Evolutionary conservation across 2,888 invertebrate genomes (phyloP).

Genomic region (Neoscelio sp.): DNA sequence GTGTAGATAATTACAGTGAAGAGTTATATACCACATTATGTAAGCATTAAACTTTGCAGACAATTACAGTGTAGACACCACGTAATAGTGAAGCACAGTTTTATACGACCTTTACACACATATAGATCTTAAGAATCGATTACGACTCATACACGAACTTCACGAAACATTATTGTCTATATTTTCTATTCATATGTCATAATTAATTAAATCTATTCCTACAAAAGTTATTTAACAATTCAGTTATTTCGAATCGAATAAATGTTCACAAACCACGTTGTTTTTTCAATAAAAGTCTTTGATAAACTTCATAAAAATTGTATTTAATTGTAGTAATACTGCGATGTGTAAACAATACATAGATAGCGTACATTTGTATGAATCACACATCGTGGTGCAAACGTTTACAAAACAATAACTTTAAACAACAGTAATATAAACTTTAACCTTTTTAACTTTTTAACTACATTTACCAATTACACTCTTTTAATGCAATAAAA

Average conservation of each 20-base stretch:
- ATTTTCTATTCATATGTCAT: too few relatives aligned
- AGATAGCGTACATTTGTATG: too few relatives aligned
- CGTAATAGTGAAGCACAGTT: constrained; percentile 39
- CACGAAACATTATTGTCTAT: constrained; percentile 4
- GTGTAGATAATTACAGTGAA: constrained; percentile 48
- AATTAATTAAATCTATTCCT: too few relatives aligned
- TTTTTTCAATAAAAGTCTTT: too few relatives aligned
- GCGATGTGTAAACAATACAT: too few relatives aligned
- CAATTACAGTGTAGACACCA: constrained; percentile 35
- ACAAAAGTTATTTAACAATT: too few relatives aligned
- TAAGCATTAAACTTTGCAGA: constrained; percentile 51
- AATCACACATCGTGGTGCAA: not conserved
- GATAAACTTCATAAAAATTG: too few relatives aligned
- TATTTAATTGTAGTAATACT: too few relatives aligned
- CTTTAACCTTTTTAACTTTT: not conserved
- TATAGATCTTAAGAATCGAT: constrained; percentile 23
- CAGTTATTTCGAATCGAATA: too few relatives aligned
- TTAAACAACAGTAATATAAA: not conserved
- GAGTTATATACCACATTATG: constrained; percentile 51
- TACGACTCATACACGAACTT: constrained; percentile 1
- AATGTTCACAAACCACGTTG: too few relatives aligned
- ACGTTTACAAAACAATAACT: not conserved
- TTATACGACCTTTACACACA: constrained; percentile 35
- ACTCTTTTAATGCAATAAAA: not conserved
- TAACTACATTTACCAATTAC: not conserved